Evolutionary conservation across 1,140 invertebrate species (phyloP).

Genomic region (Pogonognathellus flavescens): DNA sequence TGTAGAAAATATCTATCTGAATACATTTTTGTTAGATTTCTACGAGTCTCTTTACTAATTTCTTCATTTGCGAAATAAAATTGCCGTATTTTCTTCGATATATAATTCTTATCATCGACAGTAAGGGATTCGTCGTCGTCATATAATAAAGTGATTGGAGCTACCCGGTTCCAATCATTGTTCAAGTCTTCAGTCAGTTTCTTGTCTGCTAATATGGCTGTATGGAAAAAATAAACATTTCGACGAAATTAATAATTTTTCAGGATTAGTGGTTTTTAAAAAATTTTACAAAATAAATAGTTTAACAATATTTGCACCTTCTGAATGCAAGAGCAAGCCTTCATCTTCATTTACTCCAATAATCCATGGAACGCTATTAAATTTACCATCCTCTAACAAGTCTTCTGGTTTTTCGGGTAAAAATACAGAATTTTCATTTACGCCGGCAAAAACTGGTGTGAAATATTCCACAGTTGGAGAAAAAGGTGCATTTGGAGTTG

Average conservation of each 20-base stretch:
- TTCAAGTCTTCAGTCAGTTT: constrained; percentile 55
- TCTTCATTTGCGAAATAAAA: constrained; percentile 60
- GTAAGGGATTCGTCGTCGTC: constrained; percentile 22
- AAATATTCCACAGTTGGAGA: constrained; percentile 30
- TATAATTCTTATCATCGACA: constrained; percentile 1
- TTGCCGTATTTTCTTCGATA: constrained; percentile 53
- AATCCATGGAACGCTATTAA: not conserved
- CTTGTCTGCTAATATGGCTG: constrained; percentile 29
- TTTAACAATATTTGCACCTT: constrained; percentile 10
- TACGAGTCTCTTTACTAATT: constrained; percentile 29
- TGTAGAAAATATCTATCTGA: constrained; percentile 59
- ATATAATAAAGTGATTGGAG: constrained; percentile 60
- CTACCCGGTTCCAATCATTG: constrained; percentile 56
- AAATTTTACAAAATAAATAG: too few relatives aligned
- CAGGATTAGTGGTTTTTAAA: too few relatives aligned
- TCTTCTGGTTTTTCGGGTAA: constrained; percentile 5
- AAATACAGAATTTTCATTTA: not conserved
- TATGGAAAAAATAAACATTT: not conserved
- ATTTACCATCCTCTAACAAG: constrained; percentile 1
- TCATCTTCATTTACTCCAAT: constrained; percentile 21
- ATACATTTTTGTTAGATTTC: constrained; percentile 62
- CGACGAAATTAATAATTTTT: too few relatives aligned
- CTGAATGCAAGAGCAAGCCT: constrained; percentile 10
- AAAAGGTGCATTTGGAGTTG: constrained; percentile 21
- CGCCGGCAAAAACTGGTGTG: not conserved